Evolutionary conservation across 1,140 invertebrate genomes (phyloP).

Genomic region (Lepidotrigona ventralis): DNA sequence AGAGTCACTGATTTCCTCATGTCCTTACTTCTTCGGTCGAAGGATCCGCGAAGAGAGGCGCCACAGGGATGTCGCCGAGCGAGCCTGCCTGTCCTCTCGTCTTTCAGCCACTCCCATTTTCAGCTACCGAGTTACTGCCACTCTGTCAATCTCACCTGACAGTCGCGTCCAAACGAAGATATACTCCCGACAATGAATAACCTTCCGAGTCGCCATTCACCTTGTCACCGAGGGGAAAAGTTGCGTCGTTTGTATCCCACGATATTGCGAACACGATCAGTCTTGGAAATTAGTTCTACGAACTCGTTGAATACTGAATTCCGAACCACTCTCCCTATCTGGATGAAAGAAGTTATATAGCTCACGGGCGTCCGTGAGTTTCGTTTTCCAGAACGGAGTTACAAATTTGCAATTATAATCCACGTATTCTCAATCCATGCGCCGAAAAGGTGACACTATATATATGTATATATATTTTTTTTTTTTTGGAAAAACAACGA

Average conservation of each 20-base stretch:
- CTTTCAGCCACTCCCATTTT: conserved; percentile 71
- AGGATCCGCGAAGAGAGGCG: conserved; percentile 59
- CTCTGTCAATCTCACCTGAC: conserved; percentile 61
- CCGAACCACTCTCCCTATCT: no score
- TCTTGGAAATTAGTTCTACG: conserved; percentile 37
- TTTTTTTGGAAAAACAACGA: no score
- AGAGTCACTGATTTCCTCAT: conserved; percentile 51
- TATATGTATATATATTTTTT: no score
- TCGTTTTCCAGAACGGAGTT: neutral
- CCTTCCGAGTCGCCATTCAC: conserved; percentile 42
- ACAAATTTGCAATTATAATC: neutral
- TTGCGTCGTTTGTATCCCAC: conserved; percentile 34
- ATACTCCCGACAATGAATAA: conserved; percentile 52
- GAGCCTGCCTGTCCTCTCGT: conserved; percentile 65
- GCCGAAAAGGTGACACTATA: neutral
- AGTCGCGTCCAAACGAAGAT: conserved; percentile 49
- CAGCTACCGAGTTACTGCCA: conserved; percentile 68
- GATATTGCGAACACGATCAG: conserved; percentile 40
- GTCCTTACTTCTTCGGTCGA: conserved; percentile 34
- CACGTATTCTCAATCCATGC: neutral
- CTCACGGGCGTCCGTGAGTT: neutral
- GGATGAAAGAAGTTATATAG: neutral
- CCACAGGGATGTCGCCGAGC: conserved; percentile 66
- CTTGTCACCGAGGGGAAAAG: conserved; percentile 42
- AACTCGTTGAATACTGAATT: conserved; percentile 28